phyloP scores from a whole-genome alignment of 2,797 vertebrate species.

The Natrix natrix region DNA sequence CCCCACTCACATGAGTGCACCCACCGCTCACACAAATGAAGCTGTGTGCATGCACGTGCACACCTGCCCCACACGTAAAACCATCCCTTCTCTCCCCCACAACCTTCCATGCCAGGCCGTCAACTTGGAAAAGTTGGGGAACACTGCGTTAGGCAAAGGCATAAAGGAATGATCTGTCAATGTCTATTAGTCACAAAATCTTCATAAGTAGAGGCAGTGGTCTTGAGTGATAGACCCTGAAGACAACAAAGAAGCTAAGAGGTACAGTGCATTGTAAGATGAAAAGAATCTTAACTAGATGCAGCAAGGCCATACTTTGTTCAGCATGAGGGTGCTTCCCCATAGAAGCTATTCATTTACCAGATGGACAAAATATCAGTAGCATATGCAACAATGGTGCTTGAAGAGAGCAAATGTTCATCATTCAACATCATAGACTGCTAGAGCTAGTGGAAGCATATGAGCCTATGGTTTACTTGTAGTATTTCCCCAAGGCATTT shows the following conservation, averaged over 20 bases:
- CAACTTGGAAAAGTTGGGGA: no score
- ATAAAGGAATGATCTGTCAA: background rate
- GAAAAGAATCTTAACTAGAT: background rate
- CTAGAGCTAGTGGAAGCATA: background rate
- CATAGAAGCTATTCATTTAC: background rate
- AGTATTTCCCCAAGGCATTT: background rate
- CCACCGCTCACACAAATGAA: background rate
- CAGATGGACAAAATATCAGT: background rate
- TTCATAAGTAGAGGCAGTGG: background rate
- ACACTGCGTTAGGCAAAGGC: background rate
- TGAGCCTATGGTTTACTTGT: background rate
- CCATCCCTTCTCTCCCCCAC: background rate
- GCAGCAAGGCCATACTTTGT: background rate
- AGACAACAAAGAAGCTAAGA: background rate
- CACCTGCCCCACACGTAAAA: background rate
- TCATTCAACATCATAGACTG: constrained; percentile 12
- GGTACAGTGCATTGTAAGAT: background rate
- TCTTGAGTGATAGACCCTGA: background rate
- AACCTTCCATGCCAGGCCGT: no score
- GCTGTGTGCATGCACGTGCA: no score
- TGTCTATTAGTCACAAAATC: background rate
- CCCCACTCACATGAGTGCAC: background rate
- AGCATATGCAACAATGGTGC: background rate
- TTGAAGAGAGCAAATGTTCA: background rate
- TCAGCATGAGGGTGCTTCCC: background rate